Base-by-base conservation (phyloP, 2,797 vertebrate species). In the Chloroceryle amazona region DNA sequence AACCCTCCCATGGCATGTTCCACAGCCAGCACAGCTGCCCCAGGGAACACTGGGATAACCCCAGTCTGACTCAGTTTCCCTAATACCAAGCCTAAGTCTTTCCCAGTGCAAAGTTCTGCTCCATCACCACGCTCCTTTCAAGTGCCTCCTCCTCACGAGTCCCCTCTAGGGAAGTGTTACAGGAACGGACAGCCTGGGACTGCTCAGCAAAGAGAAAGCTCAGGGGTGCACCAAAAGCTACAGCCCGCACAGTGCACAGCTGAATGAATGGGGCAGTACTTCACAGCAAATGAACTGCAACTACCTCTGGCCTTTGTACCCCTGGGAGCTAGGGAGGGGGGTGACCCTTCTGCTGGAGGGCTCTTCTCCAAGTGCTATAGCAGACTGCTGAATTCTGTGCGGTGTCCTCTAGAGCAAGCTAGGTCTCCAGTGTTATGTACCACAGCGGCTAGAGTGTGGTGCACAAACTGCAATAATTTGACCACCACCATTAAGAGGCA, bases 41-140 rank as follows among this genome's bases (percentile, higher is more conserved):
- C 29, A 25, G 11, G 29, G n/a, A 75, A 44, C 5, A 46, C 1
- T 3, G n/a, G 4, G 5, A n/a, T 0, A 1, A 44, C 41, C 39
- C 21, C 63, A 35, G 13, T 6, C 25, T 46, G 25, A 65, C 51
- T 41, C 28, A 7, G 13, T 35, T 75, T 44, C 41, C 37, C 15
- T 9, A 46, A 57, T 8, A 51, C 28, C 21, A 71, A 62, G 13
- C 29, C 67, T 31, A 28, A 54, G 23, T 3, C 0, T n/a, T 51
- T 51, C 16, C 13, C 1, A 0, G 10, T 14, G 37, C 2, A 0
- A 41, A 68, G 52, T 21, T 62, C 52, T 62, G 20, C 68, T 46
- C 63, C n/a, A 70, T 47, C 35, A 28, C 25, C 22, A 18, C 2
- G 21, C 2, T 54, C 15, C 10, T 13, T 78, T 35, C 41, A 6